Base-by-base conservation (phyloP, 2,113 vertebrate species). In the Tenebrosternarchus preto region DNA sequence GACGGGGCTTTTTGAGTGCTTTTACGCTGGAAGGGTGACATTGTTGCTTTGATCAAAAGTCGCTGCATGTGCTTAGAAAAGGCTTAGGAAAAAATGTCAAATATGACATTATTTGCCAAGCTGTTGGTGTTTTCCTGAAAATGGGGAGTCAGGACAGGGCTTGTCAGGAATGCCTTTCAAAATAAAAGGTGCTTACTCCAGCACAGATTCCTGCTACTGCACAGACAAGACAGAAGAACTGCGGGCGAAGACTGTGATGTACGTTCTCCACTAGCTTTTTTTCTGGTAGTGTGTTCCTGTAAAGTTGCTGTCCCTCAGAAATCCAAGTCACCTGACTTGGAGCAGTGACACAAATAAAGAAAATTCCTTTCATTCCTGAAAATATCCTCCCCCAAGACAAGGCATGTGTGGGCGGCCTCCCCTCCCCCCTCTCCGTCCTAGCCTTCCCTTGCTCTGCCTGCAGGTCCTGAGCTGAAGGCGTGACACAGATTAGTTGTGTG, bases 361-460 rank as follows among this genome's bases (percentile, higher is more conserved):
- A 82, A 86, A 88, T 88, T 86, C 83, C 83, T 71, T 63, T 83
- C 80, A 83, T 86, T 89, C 85, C 72, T 80, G 72, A 59, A 81
- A 79, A 82, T 85, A 84, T 82, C 84, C 81, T 82, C 86, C 83
- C 80, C 81, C 83, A 81, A 81, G 69, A 74, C 73, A 80, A 84
- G 78, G 82, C 82, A 82, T 88, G 77, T 85, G 85, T 82, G 74
- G 79, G 83, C 50, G 79, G 59, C 60, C 82, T 75, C 61, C 61
- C 77, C 71, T 69, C 72, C 76, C 77, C 80, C 74, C 73, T 56
- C 17, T n/a, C n/a, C n/a, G n/a, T n/a, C n/a, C n/a, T n/a, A n/a
- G n/a, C n/a, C 70, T 22, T 57, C 68, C 66, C 67, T 72, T 74
- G 75, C 80, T 77, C 64, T 1, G 59, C 77, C 80, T 77, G 50